Evolutionary conservation across 1,140 invertebrate species (phyloP).

Genomic region (Antheraea pernyi): DNA sequence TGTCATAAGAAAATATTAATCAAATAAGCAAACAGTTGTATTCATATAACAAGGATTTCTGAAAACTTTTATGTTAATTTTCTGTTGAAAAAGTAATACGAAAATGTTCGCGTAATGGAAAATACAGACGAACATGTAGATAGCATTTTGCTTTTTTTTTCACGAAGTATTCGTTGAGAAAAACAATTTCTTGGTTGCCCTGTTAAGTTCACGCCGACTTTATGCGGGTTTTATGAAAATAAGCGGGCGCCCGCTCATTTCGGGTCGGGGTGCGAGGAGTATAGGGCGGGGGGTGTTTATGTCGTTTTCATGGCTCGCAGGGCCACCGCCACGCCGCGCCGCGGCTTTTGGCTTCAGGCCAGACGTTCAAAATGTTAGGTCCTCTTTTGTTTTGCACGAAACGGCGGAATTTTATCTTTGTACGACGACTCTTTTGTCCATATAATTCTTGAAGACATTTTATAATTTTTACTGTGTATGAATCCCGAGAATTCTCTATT

Average conservation of each 20-base stretch:
- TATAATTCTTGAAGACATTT: constrained; percentile 22
- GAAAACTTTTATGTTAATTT: too few relatives aligned
- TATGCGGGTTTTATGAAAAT: constrained; percentile 72
- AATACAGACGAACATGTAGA: neutral
- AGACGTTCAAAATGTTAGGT: constrained; percentile 38
- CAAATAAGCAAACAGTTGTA: too few relatives aligned
- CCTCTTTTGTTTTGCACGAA: constrained; percentile 47
- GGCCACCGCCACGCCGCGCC: constrained; percentile 39
- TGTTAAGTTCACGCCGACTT: constrained; percentile 47
- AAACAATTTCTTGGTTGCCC: constrained; percentile 53
- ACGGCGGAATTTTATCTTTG: constrained; percentile 37
- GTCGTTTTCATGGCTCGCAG: constrained; percentile 61
- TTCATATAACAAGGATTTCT: too few relatives aligned
- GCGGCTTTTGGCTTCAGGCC: constrained; percentile 53
- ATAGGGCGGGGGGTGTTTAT: constrained; percentile 47
- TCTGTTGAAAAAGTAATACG: neutral
- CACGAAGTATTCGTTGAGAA: constrained; percentile 26
- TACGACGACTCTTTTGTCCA: constrained; percentile 30
- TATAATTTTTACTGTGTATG: neutral
- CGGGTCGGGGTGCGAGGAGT: constrained; percentile 38
- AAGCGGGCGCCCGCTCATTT: constrained; percentile 72
- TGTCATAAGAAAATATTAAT: too few relatives aligned
- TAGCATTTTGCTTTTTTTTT: constrained; percentile 29
- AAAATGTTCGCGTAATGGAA: neutral
- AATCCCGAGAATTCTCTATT: neutral